Percentiles rank a stretch among this genome's conserved stretches.
These are phyloP conservation scores for Ladona fulva DNA, from an alignment of 1,140 invertebrate genomes.

Conservation along the genomic window DNA sequence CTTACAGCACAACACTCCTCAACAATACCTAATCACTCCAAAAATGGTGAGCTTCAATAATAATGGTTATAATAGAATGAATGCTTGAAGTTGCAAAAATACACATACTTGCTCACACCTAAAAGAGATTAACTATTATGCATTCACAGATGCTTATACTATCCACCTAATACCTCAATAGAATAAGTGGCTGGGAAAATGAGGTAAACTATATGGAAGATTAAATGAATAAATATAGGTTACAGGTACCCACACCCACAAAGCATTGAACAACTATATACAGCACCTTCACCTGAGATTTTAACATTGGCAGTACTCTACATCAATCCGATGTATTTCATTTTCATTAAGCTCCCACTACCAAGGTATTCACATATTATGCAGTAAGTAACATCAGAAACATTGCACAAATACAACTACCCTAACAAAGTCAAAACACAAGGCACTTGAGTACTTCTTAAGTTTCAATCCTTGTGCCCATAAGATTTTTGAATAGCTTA, in stretches of 20 bases:
- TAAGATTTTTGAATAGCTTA: constrained; percentile 12
- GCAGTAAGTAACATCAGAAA: constrained; percentile 14
- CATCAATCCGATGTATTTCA: constrained; percentile 15
- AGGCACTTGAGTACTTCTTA: constrained; percentile 17
- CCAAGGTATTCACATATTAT: constrained; percentile 14
- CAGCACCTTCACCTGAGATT: constrained; percentile 17
- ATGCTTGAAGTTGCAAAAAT: constrained; percentile 1
- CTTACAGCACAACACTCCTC: background rate
- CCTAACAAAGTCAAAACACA: constrained; percentile 17
- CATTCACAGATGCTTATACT: constrained; percentile 7
- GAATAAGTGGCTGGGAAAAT: constrained; percentile 11
- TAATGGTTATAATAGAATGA: background rate
- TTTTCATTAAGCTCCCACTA: constrained; percentile 14
- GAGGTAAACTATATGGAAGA: constrained; percentile 17
- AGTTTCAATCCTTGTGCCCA: constrained; percentile 17
- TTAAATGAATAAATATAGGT: constrained; percentile 13
- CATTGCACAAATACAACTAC: constrained; percentile 16
- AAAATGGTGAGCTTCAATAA: background rate
- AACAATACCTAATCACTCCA: background rate
- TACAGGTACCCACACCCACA: constrained; percentile 19
- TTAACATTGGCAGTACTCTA: constrained; percentile 16
- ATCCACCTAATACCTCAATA: constrained; percentile 15
- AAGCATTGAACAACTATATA: constrained; percentile 10
- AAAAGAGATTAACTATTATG: background rate
- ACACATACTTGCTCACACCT: background rate